A percentile compares a stretch with the other conserved stretches of the same genome.
phyloP scores from a whole-genome alignment of 2,797 vertebrate species.

The Staurois parvus region DNA sequence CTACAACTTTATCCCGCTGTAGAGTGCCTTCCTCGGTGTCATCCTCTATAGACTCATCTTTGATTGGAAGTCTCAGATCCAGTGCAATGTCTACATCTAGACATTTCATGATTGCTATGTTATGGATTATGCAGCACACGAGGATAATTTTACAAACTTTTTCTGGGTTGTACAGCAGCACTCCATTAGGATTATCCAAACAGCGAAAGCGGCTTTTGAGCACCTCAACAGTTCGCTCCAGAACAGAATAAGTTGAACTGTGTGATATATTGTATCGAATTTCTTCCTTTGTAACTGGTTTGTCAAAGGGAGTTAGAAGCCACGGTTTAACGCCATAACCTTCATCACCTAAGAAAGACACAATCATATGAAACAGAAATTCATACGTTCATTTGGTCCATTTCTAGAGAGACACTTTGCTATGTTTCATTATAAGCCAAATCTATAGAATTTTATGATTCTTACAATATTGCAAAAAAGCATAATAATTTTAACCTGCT shows the following conservation, averaged over 20 bases:
- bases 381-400: too few relatives aligned
- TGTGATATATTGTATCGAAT: slow-evolving; percentile 34
- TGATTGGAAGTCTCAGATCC: slow-evolving; percentile 36
- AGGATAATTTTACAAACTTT: slow-evolving; percentile 55
- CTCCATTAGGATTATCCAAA: slow-evolving; percentile 45
- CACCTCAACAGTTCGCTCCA: slow-evolving; percentile 40
- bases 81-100: slow-evolving; percentile 24
- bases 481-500: too few relatives aligned
- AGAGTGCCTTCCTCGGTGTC: slow-evolving; percentile 41
- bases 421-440: too few relatives aligned
- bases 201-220: slow-evolving; percentile 56
- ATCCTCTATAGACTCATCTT: slow-evolving; percentile 18
- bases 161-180: slow-evolving; percentile 29
- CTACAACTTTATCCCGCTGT: slow-evolving; percentile 40
- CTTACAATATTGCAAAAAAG: too few relatives aligned
- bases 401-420: too few relatives aligned
- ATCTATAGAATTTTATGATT: too few relatives aligned
- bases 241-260: slow-evolving; percentile 3
- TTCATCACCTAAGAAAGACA: slow-evolving; percentile 26
- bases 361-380: too few relatives aligned
- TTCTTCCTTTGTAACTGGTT: slow-evolving; percentile 15
- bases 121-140: slow-evolving; percentile 48
- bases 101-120: slow-evolving; percentile 44
- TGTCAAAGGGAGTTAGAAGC: slow-evolving; percentile 44
- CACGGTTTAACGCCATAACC: slow-evolving; percentile 41